These are phyloP conservation scores for Neotragus pygmaeus DNA, from an alignment of 2,113 vertebrate species.

Conservation along the genomic window DNA sequence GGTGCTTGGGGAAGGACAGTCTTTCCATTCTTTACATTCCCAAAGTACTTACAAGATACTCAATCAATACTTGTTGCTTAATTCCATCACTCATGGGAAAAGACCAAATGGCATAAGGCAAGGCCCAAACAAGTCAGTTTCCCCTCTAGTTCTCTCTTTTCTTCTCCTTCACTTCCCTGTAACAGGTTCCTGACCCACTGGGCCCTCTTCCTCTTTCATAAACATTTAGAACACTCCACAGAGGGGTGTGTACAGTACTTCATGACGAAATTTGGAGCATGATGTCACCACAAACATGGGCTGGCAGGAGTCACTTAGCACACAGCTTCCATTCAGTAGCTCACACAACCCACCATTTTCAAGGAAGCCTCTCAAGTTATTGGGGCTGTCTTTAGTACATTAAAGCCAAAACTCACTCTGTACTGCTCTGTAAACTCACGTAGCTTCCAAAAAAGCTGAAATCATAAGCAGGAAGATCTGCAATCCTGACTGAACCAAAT, in stretches of 20 bases:
- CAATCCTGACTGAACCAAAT: neutral
- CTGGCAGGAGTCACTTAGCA: neutral
- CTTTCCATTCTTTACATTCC: neutral
- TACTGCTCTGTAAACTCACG: neutral
- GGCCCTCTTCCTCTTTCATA: neutral
- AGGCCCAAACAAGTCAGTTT: neutral
- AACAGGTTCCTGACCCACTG: neutral
- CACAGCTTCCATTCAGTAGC: neutral
- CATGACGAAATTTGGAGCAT: neutral
- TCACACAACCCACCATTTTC: neutral
- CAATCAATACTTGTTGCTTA: neutral
- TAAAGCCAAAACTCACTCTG: neutral
- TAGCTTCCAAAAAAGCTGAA: neutral
- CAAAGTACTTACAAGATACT: neutral
- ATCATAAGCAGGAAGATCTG: neutral
- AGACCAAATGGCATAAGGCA: neutral
- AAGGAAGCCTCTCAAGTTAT: neutral
- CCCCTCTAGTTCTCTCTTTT: neutral
- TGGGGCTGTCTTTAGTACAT: neutral
- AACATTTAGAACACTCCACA: neutral
- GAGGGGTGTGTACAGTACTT: rapidly evolving
- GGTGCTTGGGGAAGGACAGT: neutral
- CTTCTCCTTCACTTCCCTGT: neutral
- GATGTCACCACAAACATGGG: neutral
- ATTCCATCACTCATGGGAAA: neutral